Conservation (phyloP, 2,113 vertebrate genomes). For the Spea multiplicata region DNA sequence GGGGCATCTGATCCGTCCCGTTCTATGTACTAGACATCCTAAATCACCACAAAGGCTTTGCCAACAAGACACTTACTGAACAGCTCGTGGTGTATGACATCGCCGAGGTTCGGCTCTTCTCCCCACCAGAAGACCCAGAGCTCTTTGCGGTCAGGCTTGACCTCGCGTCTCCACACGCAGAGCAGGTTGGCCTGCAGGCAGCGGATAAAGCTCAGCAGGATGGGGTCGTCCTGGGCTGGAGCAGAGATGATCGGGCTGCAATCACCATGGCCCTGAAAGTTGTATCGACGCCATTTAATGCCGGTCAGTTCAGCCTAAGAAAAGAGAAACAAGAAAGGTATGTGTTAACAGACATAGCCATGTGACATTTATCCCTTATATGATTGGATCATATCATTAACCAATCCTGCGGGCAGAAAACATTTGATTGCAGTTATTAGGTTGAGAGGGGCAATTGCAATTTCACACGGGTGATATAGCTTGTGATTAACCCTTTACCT, state of each 20-base stretch:
- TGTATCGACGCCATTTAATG: constrained; percentile 99
- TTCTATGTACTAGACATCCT: too few relatives aligned
- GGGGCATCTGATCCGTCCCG: too few relatives aligned
- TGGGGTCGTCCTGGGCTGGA: constrained; percentile 94
- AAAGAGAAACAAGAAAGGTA: constrained; percentile 2
- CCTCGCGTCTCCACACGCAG: constrained; percentile 93
- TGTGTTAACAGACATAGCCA: not conserved
- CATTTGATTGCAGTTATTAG: too few relatives aligned
- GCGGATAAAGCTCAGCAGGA: constrained; percentile 95
- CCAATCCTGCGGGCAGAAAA: too few relatives aligned
- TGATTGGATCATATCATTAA: too few relatives aligned
- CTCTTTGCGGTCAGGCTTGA: constrained; percentile 88
- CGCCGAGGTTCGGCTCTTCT: constrained; percentile 87
- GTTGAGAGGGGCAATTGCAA: too few relatives aligned
- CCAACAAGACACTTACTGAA: constrained; percentile 75
- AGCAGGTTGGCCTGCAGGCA: constrained; percentile 95
- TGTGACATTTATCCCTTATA: too few relatives aligned
- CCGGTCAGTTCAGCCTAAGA: constrained; percentile 91
- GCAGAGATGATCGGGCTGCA: constrained; percentile 96
- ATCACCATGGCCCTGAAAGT: constrained; percentile 87
- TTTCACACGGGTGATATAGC: too few relatives aligned
- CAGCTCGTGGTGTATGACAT: constrained; percentile 93
- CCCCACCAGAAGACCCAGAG: constrained; percentile 99
- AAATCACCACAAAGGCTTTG: not conserved
- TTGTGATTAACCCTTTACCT: too few relatives aligned